A percentile compares a stretch with the other conserved stretches of the same genome.
These are phyloP conservation scores for Pampusana beccarii DNA, from an alignment of 2,113 vertebrate genomes.

Conservation along the genomic window DNA sequence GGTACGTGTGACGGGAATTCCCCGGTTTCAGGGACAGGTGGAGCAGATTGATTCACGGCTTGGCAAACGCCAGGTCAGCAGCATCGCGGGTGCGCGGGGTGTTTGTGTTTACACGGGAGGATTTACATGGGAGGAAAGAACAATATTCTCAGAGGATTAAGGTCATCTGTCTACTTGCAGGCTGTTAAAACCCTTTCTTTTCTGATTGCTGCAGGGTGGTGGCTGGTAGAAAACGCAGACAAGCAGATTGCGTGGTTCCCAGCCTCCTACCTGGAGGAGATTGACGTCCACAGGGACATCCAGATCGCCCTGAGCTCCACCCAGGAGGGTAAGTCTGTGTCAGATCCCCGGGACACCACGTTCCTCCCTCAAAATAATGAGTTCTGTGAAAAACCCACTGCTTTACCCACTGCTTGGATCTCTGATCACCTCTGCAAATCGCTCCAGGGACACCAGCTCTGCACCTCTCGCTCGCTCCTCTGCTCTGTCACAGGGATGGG, in stretches of 20 bases:
- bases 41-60: background rate
- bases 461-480: background rate
- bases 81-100: rapidly evolving
- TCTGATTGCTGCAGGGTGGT: constrained; percentile 84
- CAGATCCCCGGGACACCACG: background rate
- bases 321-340: background rate
- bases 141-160: background rate
- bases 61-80: rapidly evolving
- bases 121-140: background rate
- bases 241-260: constrained; percentile 94
- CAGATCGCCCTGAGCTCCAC: background rate
- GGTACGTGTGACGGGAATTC: constrained; percentile 64
- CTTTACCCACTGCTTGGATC: background rate
- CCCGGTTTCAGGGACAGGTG: background rate
- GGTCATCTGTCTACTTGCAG: background rate
- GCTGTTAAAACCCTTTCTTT: background rate
- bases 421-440: background rate
- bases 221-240: constrained; percentile 88
- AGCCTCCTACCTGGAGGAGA: constrained; percentile 84
- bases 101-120: background rate
- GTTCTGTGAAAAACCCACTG: background rate
- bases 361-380: background rate
- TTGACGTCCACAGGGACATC: background rate
- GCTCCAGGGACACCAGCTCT: background rate
- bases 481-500: background rate